Evolutionary conservation across 92 coral and sea anemone genomes (phyloP), one percentile per base, ranked within the genome.

Genomic region (Micromussa lordhowensis): DNA sequence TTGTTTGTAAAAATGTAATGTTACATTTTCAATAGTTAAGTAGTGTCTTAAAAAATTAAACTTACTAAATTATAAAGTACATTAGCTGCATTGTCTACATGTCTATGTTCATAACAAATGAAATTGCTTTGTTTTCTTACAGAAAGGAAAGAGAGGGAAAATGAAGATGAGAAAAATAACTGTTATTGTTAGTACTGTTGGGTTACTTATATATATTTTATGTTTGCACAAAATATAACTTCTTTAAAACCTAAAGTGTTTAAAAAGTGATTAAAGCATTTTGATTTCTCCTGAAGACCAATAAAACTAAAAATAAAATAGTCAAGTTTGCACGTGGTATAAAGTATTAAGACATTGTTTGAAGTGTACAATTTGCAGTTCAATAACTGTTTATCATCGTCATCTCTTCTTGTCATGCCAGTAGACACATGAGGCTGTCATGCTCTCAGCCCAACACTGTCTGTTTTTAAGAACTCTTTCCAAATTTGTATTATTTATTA

Each of bases 181-280:
- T 64, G 75, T 90, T 53, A 77, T 90, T 85, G 92, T 90, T 90
- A 90, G 92, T 90, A 85, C 70, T 8, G 16, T 32, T 70, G 19
- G 75, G 75, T 30, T 30, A 15, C 40, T 53, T 32, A 11, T n/a
- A n/a, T n/a, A n/a, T n/a, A n/a, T n/a, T n/a, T 48, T 73, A 14
- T 18, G 40, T 58, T 78, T 80, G 34, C 53, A n/a, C 86, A 35
- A 17, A 44, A 9, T 15, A 51, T 35, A 8, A 77, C 81, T 3
- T 36, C 24, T 5, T 40, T 8, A n/a, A n/a, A n/a, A n/a, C 3
- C 1, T 76, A 21, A 80, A 38, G 13, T 36, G 28, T 61, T 10
- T 17, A 66, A 63, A 66, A 63, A 24, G 13, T 4, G 11, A 66
- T 66, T 26, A 3, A 66, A 64, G 26, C 24, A 22, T 10, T 2